Base-by-base conservation (phyloP, 2,797 vertebrate genomes). In the Enteromius thamalakanensis region DNA sequence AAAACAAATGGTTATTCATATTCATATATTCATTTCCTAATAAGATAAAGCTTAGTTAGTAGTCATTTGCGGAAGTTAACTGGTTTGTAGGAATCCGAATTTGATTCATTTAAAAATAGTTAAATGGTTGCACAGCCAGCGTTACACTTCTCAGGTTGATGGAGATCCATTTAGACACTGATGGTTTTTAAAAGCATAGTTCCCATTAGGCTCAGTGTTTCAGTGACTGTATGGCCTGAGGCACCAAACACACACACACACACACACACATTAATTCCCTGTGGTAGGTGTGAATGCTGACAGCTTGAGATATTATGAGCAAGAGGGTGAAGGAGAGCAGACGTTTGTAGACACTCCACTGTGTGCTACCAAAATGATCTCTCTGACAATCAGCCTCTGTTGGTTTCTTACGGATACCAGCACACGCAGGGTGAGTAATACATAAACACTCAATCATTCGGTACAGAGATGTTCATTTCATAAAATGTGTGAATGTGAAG, bases 181-280 rank as follows among this genome's bases (percentile, higher is more conserved):
- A 85, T 78, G 84, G 64, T 42, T 81, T 85, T 81, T 81, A 85
- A 85, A 82, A 72, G 84, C 80, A 70, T 23, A 71, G 67, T 32
- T 78, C 10, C 79, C 65, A 78, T 78, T 82, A 85, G 71, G 58
- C 84, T 81, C 79, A 76, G 32, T 76, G 64, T 60, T 65, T 70
- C 74, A 81, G 45, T 34, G 79, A 62, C 71, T 78, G 65, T 60
- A 34, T 70, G 23, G 72, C 72, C 79, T 29, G 72, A 77, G 67
- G 82, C 69, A 75, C 17, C 68, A 75, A 42, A 60, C 78, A 62
- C 42, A 86, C n/a, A 76, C 69, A 47, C 47, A 75, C 49, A 49
- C 21, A 10, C 40, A 42, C 40, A 42, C 58, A 68, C 42, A 69
- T 65, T 58, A 17, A 79, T 77, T 81, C 60, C 34, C 12, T 68